Conservation (phyloP, 2,113 vertebrate species). For the Zosterops pallidus region DNA sequence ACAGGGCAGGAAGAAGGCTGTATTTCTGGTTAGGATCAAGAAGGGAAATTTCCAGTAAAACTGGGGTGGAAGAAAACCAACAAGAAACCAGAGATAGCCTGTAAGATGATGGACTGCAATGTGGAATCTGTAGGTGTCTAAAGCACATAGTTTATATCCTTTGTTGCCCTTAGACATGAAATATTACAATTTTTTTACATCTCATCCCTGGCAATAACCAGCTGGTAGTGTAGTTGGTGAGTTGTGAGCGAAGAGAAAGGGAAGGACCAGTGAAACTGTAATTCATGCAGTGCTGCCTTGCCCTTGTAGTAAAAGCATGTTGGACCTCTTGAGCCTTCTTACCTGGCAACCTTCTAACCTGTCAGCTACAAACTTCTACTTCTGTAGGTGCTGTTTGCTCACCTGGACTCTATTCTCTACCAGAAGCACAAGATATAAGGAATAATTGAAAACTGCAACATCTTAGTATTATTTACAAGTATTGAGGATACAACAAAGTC, state of each 20-base stretch:
- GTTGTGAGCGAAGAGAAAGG: not conserved
- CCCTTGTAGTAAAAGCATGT: not conserved
- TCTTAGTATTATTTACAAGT: not conserved
- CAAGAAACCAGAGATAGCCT: not conserved
- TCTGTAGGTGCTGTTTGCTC: not conserved
- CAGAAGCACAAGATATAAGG: not conserved
- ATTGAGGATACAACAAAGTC: not conserved
- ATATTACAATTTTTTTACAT: not conserved
- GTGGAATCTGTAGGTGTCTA: not conserved
- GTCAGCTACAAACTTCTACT: not conserved
- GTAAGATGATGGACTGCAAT: not conserved
- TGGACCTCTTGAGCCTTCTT: not conserved
- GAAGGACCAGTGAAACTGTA: not conserved
- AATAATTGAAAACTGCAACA: not conserved
- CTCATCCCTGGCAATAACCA: not conserved
- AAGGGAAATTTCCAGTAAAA: not conserved
- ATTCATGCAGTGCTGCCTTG: not conserved
- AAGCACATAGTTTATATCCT: rapidly evolving
- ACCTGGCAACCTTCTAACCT: not conserved
- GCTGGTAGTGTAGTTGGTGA: not conserved
- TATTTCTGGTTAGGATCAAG: not conserved
- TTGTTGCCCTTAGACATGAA: not conserved
- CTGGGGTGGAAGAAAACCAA: not conserved
- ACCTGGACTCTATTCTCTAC: not conserved
- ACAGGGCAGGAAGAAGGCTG: not conserved